A percentile compares a stretch with the other conserved stretches of the same genome.
phyloP scores from a whole-genome alignment of 2,888 invertebrate species.

The Panzeria rudis region DNA sequence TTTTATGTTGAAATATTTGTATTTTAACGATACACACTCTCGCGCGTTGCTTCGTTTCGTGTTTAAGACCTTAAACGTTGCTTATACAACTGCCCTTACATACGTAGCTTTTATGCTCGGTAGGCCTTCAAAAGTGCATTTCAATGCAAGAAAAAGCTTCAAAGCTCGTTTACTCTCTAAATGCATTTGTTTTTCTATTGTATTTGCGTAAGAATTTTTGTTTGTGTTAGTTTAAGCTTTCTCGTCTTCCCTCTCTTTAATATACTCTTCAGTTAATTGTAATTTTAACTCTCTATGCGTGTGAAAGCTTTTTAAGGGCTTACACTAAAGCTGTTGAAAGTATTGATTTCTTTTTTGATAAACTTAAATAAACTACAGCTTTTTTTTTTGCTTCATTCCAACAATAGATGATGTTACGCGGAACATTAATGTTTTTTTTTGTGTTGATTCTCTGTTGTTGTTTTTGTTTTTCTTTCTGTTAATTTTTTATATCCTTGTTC shows the following conservation, averaged over 20 bases:
- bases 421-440: slow-evolving; percentile 56
- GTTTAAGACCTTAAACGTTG: slow-evolving; percentile 81
- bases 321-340: slow-evolving; percentile 59
- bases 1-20: slow-evolving; percentile 50
- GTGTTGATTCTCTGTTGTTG: slow-evolving; percentile 13
- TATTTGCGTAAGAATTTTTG: slow-evolving; percentile 10
- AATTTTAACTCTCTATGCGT: slow-evolving; percentile 48
- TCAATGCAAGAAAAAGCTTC: slow-evolving; percentile 65
- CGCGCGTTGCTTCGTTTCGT: slow-evolving; percentile 74
- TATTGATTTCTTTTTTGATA: slow-evolving; percentile 57
- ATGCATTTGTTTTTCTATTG: slow-evolving; percentile 63
- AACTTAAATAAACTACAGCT: slow-evolving; percentile 47
- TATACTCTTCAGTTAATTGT: neutral
- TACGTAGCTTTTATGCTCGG: slow-evolving; percentile 78
- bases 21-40: slow-evolving; percentile 58
- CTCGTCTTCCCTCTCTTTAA: neutral
- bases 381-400: slow-evolving; percentile 47
- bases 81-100: slow-evolving; percentile 81
- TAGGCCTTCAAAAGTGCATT: slow-evolving; percentile 73
- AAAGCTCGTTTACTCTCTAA: slow-evolving; percentile 58
- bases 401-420: slow-evolving; percentile 65
- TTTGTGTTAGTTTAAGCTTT: slow-evolving; percentile 13
- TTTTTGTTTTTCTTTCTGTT: slow-evolving; percentile 56
- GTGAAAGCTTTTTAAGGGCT: slow-evolving; percentile 73
- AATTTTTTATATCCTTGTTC: slow-evolving; percentile 70